Evolutionary conservation across 2,888 invertebrate genomes (phyloP).

Genomic region (Colletes collaris): DNA sequence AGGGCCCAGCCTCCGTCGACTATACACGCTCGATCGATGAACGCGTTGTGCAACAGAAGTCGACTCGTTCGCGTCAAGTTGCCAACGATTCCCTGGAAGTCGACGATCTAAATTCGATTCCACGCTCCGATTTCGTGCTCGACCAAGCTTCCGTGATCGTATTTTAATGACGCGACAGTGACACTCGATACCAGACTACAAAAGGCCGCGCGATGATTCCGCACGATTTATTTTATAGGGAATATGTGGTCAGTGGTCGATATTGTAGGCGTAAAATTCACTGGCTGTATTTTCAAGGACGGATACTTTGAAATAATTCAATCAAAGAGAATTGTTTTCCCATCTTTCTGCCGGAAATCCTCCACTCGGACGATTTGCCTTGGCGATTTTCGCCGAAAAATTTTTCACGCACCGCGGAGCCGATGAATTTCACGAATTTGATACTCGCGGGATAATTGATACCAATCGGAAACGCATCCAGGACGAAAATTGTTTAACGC

Average conservation of each 20-base stretch:
- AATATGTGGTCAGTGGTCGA: too few species aligned
- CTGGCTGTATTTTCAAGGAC: too few species aligned
- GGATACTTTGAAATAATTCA: too few species aligned
- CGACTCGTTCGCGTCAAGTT: not conserved
- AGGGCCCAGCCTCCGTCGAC: constrained; percentile 21
- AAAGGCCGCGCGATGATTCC: too few species aligned
- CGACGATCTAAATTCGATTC: not conserved
- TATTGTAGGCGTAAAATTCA: too few species aligned
- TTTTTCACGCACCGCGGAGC: constrained; percentile 18
- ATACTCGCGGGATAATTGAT: constrained; percentile 42
- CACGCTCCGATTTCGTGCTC: not conserved
- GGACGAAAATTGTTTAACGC: constrained; percentile 37
- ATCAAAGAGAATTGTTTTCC: too few species aligned
- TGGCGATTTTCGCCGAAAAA: constrained; percentile 9
- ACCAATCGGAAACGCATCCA: constrained; percentile 21
- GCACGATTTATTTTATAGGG: too few species aligned
- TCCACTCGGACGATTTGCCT: not conserved
- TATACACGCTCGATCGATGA: constrained; percentile 19
- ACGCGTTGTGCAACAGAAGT: constrained; percentile 11
- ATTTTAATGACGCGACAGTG: too few species aligned
- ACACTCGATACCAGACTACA: too few species aligned
- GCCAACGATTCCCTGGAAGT: constrained; percentile 1
- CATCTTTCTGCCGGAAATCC: too few species aligned
- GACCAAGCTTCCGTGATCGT: not conserved
- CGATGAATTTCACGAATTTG: constrained; percentile 37